Evolutionary conservation across 2,888 invertebrate genomes (phyloP).

Genomic region (Griposia aprilina): DNA sequence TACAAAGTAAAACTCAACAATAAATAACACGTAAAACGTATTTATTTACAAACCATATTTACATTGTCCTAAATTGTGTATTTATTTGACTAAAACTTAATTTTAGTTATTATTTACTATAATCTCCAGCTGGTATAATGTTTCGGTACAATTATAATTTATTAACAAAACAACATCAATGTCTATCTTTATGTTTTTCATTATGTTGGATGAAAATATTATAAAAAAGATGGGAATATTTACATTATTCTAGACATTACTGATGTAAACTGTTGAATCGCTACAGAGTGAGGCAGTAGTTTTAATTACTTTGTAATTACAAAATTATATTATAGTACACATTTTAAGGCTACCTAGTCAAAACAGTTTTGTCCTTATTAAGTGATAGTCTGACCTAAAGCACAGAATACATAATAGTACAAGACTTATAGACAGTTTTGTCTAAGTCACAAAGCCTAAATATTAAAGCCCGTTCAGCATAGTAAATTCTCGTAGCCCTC

Average conservation of each 20-base stretch:
- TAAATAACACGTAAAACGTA: slow-evolving; percentile 85
- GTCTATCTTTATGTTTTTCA: slow-evolving; percentile 44
- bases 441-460: neutral
- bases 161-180: slow-evolving; percentile 59
- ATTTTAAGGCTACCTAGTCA: neutral
- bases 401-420: too few relatives aligned
- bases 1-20: slow-evolving; percentile 70
- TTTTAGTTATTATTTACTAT: slow-evolving; percentile 40
- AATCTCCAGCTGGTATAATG: slow-evolving; percentile 50
- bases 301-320: neutral
- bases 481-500: neutral
- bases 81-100: slow-evolving; percentile 58
- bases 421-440: neutral
- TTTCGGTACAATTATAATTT: slow-evolving; percentile 57
- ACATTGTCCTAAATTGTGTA: slow-evolving; percentile 73
- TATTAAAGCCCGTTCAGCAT: too few relatives aligned
- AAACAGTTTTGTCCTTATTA: neutral
- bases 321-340: neutral
- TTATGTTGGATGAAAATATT: slow-evolving; percentile 44
- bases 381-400: neutral
- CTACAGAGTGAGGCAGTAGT: neutral
- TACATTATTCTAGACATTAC: slow-evolving; percentile 44
- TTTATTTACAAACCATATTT: slow-evolving; percentile 88
- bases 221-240: slow-evolving; percentile 55
- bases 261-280: slow-evolving; percentile 19